Evolutionary conservation across 2,113 vertebrate genomes (phyloP).

Genomic region (Gymnarchus niloticus): DNA sequence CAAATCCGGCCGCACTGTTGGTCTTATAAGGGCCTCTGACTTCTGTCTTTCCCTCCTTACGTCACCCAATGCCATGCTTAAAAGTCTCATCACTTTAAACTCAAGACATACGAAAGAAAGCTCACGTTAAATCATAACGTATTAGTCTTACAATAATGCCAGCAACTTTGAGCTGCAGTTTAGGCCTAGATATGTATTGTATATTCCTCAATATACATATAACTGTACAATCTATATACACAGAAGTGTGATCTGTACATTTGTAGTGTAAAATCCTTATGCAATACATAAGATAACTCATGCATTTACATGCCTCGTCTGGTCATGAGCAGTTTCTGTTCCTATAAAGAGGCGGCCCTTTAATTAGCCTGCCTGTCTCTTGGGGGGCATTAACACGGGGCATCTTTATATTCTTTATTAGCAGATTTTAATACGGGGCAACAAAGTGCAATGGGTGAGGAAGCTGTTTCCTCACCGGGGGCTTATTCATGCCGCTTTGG

Average conservation of each 20-base stretch:
- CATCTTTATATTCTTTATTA: slow-evolving; percentile 71
- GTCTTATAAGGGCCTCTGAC: not conserved
- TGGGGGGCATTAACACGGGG: slow-evolving; percentile 58
- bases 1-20: not conserved
- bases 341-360: slow-evolving; percentile 61
- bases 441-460: slow-evolving; percentile 45
- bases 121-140: not conserved
- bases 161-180: not conserved
- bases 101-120: not conserved
- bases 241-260: not conserved
- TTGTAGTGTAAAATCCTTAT: not conserved
- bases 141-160: not conserved
- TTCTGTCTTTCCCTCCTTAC: too few species aligned
- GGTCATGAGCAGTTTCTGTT: slow-evolving; percentile 56
- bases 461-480: slow-evolving; percentile 50
- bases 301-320: slow-evolving; percentile 40
- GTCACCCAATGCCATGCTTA: not conserved
- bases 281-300: not conserved
- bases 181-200: not conserved
- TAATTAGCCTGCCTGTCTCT: slow-evolving; percentile 57
- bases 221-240: too few species aligned
- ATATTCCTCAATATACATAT: too few species aligned
- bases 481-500: slow-evolving; percentile 45
- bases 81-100: not conserved
- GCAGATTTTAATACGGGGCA: slow-evolving; percentile 62